Evolutionary conservation across 2,797 vertebrate species (phyloP).

Genomic region (Pelobates cultripes): DNA sequence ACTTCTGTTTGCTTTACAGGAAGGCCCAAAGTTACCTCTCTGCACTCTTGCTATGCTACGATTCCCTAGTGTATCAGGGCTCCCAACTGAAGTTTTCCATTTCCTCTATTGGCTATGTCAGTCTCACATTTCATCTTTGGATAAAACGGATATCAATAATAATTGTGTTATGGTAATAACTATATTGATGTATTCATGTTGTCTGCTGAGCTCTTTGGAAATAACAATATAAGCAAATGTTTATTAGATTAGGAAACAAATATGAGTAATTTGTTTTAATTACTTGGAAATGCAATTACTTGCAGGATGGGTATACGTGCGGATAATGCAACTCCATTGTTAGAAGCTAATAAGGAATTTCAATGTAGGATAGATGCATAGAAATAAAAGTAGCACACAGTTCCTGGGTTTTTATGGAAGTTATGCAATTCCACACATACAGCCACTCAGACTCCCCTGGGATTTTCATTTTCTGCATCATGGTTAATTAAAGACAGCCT

Average conservation of each 20-base stretch:
- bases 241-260: conserved; percentile 53
- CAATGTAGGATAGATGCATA: not conserved
- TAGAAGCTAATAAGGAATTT: conserved; percentile 19
- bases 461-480: conserved; percentile 22
- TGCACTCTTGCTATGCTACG: not conserved
- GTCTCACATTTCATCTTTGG: conserved; percentile 9
- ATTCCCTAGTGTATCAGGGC: not conserved
- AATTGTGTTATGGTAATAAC: conserved; percentile 45
- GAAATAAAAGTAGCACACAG: not conserved
- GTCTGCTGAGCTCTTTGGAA: conserved; percentile 46
- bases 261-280: conserved; percentile 54
- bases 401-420: conserved; percentile 11
- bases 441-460: conserved; percentile 20
- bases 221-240: conserved; percentile 49
- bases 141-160: conserved; percentile 47
- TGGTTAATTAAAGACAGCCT: conserved; percentile 45
- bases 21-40: not conserved
- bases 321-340: conserved; percentile 25
- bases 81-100: not conserved
- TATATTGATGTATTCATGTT: conserved; percentile 52
- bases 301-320: conserved; percentile 22
- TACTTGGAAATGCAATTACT: conserved; percentile 50
- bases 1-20: not conserved
- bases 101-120: conserved; percentile 2
- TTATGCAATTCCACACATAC: not conserved